phyloP scores from a whole-genome alignment of 2,113 vertebrate genomes.

The Pionites leucogaster region DNA sequence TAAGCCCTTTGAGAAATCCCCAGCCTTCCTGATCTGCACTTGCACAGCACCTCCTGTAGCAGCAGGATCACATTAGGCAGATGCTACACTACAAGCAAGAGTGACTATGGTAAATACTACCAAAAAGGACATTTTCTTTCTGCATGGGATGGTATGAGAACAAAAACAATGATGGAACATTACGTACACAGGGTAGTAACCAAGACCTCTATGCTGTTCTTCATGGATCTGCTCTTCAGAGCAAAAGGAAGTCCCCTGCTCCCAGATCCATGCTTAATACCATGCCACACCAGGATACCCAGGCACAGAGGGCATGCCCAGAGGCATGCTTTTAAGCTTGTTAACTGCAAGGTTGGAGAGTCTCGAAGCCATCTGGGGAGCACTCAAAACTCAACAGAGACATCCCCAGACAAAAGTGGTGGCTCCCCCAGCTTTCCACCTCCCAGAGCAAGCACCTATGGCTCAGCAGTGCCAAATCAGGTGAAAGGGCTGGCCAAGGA shows the following conservation, averaged over 20 bases:
- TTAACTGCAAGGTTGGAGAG: background rate
- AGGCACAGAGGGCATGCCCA: background rate
- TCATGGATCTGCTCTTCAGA: background rate
- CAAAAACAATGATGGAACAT: rapidly evolving
- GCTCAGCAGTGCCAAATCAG: background rate
- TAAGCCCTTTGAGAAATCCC: background rate
- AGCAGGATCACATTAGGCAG: background rate
- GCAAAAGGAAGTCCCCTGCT: background rate
- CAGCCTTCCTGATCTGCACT: background rate
- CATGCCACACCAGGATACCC: background rate
- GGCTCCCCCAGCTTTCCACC: background rate
- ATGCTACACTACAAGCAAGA: background rate
- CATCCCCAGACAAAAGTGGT: background rate
- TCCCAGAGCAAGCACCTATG: background rate
- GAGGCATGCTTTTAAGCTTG: background rate
- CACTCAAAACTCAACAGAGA: background rate
- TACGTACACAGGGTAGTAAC: background rate
- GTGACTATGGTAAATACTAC: background rate
- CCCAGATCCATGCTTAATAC: background rate
- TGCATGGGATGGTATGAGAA: background rate
- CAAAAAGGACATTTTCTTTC: background rate
- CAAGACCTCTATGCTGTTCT: background rate
- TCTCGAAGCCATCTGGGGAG: background rate
- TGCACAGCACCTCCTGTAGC: background rate
- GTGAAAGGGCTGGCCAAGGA: background rate